A percentile compares a stretch with the other conserved stretches of the same genome.
phyloP scores from a whole-genome alignment of 2,888 invertebrate species.

The Dryocosmus kuriphilus region DNA sequence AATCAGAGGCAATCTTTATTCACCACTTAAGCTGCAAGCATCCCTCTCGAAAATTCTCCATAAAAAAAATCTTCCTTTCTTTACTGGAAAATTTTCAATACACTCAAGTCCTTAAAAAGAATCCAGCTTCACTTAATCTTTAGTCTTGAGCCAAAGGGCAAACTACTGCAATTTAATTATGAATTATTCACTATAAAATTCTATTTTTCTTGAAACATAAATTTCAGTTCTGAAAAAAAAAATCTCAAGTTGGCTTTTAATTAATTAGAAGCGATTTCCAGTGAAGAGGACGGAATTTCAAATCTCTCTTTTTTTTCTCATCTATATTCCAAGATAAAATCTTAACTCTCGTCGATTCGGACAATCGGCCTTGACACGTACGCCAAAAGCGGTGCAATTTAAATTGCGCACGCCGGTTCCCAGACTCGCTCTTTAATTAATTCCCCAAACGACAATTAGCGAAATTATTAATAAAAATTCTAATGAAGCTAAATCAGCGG shows the following conservation, averaged over 20 bases:
- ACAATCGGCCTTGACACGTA: constrained; percentile 51
- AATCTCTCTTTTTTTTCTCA: constrained; percentile 39
- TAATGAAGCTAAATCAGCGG: constrained; percentile 73
- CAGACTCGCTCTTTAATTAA: constrained; percentile 71
- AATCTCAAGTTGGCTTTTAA: constrained; percentile 27
- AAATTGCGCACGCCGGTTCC: constrained; percentile 56
- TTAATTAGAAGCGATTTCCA: constrained; percentile 43
- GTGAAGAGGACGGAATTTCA: constrained; percentile 23
- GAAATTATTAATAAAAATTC: constrained; percentile 73
- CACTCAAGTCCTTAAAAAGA: background rate
- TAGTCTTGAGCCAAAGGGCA: background rate
- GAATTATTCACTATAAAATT: background rate
- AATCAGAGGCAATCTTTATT: constrained; percentile 59
- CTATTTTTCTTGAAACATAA: constrained; percentile 16
- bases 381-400: constrained; percentile 42
- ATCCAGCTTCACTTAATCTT: background rate
- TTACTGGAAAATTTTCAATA: constrained; percentile 8
- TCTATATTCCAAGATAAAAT: constrained; percentile 61
- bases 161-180: background rate
- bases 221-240: constrained; percentile 29
- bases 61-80: background rate
- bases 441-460: constrained; percentile 73
- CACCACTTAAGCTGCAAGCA: constrained; percentile 40
- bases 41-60: constrained; percentile 20
- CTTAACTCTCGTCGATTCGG: constrained; percentile 52